Conservation (phyloP, 53 echinoderm and acorn worm genomes). For the Luidia sarsii region DNA sequence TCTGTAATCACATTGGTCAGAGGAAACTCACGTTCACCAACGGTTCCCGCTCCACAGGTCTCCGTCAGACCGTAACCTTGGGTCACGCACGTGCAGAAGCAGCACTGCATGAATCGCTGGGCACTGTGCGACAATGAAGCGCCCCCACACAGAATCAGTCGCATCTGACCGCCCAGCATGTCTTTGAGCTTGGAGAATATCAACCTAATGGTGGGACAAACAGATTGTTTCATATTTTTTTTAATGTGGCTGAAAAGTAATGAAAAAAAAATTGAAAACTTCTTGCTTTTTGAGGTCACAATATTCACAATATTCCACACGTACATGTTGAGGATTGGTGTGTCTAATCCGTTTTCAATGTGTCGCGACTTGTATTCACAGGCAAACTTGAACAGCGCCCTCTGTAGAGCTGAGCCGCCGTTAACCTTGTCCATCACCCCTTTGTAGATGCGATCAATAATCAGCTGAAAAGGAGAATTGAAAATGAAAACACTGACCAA, state of each 20-base stretch:
- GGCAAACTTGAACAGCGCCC: slow-evolving; percentile 82
- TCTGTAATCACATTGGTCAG: background rate
- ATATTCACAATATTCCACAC: background rate
- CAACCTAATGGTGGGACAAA: slow-evolving; percentile 35
- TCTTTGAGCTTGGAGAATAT: slow-evolving; percentile 78
- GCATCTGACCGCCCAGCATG: slow-evolving; percentile 74
- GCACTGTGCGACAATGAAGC: slow-evolving; percentile 76
- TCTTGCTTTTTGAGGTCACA: too few relatives aligned
- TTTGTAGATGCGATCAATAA: slow-evolving; percentile 86
- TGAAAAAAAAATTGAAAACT: background rate
- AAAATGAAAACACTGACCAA: too few relatives aligned
- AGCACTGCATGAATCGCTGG: slow-evolving; percentile 81
- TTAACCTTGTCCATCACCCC: slow-evolving; percentile 91
- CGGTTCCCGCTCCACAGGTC: slow-evolving; percentile 82
- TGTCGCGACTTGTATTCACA: slow-evolving; percentile 78
- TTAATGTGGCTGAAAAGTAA: too few relatives aligned
- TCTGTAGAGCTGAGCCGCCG: slow-evolving; percentile 68
- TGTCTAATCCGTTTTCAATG: slow-evolving; percentile 70
- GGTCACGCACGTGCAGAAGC: slow-evolving; percentile 79
- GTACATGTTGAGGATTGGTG: slow-evolving; percentile 85
- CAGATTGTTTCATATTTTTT: background rate
- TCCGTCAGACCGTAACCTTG: slow-evolving; percentile 93
- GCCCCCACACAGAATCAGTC: slow-evolving; percentile 82
- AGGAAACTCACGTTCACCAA: slow-evolving; percentile 74
- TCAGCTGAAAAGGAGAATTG: slow-evolving; percentile 56